These are phyloP conservation scores for Drosophila malerkotliana DNA, from an alignment of 1,140 invertebrate species.

Conservation along the genomic window DNA sequence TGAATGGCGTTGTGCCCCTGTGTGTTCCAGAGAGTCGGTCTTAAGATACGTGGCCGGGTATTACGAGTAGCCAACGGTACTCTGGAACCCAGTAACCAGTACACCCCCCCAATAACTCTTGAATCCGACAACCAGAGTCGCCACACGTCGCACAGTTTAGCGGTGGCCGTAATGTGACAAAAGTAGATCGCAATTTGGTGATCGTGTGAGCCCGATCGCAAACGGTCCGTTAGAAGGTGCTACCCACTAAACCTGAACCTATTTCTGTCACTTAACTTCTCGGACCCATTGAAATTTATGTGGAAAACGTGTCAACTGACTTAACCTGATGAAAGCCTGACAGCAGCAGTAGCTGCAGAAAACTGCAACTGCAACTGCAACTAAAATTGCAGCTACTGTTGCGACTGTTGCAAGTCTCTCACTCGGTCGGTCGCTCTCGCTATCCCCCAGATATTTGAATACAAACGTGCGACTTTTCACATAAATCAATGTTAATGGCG, in stretches of 20 bases:
- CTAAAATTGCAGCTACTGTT: slow-evolving; percentile 7
- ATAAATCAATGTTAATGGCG: slow-evolving; percentile 73
- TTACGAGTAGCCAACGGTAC: slow-evolving; percentile 40
- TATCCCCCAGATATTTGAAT: slow-evolving; percentile 54
- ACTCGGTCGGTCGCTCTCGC: slow-evolving; percentile 31
- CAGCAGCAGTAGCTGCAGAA: slow-evolving; percentile 25
- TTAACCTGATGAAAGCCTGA: slow-evolving; percentile 61
- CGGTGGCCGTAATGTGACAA: slow-evolving; percentile 54
- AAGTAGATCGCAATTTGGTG: slow-evolving; percentile 63
- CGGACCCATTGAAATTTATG: slow-evolving; percentile 64
- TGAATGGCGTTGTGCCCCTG: slow-evolving; percentile 8
- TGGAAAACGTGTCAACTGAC: slow-evolving; percentile 64
- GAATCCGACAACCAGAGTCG: slow-evolving; percentile 1
- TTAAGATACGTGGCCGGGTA: slow-evolving; percentile 44
- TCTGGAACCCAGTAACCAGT: not conserved
- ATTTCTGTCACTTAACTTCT: slow-evolving; percentile 51
- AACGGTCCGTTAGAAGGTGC: slow-evolving; percentile 53
- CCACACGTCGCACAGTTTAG: slow-evolving; percentile 37
- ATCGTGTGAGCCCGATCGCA: slow-evolving; percentile 51
- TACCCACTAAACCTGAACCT: slow-evolving; percentile 39
- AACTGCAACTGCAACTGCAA: slow-evolving; percentile 16
- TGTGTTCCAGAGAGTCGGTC: slow-evolving; percentile 16
- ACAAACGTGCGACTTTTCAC: slow-evolving; percentile 73
- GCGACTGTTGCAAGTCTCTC: slow-evolving; percentile 40
- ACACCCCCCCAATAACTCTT: slow-evolving; percentile 1